Base-by-base conservation (phyloP, 2,797 vertebrate genomes). In the Crocidura indochinensis region DNA sequence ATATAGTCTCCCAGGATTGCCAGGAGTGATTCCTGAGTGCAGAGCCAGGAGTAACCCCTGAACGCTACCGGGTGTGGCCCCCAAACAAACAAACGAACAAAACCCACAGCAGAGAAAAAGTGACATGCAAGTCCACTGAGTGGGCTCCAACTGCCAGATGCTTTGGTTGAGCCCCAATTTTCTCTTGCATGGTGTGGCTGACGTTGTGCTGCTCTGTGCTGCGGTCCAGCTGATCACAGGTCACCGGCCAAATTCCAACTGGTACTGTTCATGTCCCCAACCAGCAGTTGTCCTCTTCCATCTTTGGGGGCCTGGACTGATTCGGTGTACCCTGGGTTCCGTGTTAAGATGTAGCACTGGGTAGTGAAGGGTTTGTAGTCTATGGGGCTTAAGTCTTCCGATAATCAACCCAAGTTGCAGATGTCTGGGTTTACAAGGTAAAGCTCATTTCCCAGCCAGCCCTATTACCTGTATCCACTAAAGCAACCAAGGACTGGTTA, bases 81-180 rank as follows among this genome's bases (percentile, higher is more conserved):
- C 38, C 38, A 38, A 38, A 38, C 38, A 38, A 38, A 38, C 38
- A 38, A 38, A 38, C 5, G 38, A 38, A 38, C 38, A 38, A 38
- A 38, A 38, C 38, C 38, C 38, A 38, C 38, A 38, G 38, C 38
- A 38, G 38, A 38, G 38, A 38, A 51, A 90, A 85, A 85, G 51
- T 0, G 1, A 84, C n/a, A 49, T 19, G 78, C 38, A 76, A 68
- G 44, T 91, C 51, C 81, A 84, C 64, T 56, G 64, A 81, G 49
- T 91, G 81, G 81, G 49, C 53, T 90, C 49, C 44, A 47, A 87
- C 90, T 0, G 9, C 72, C 51, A n/a, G 49, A 15, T 53, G 38
- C 83, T 89, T 92, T 91, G 95, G 82, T 82, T 87, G 76, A 94
- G 68, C 68, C 75, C 74, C 29, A 68, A 44, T 49, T 27, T 31